Evolutionary conservation across 2,888 invertebrate species (phyloP), one percentile per base, ranked within the genome.

Genomic region (Ashinkailepas kermadecensis): DNA sequence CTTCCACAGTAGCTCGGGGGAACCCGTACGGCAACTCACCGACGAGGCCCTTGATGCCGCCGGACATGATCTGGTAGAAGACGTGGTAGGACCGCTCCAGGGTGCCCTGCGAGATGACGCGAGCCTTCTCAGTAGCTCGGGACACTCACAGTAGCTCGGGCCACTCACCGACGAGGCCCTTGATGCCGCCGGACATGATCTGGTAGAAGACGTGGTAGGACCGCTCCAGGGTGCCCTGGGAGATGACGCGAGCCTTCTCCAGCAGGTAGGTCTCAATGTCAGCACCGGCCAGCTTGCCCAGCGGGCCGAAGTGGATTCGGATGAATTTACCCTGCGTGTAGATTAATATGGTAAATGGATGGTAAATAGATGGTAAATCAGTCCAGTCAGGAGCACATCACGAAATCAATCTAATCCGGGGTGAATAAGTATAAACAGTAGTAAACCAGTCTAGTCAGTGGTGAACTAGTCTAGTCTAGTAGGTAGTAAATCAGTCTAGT

Each of bases 191-290:
- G 56, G 86, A 86, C 86, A 87, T 87, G 25, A 90, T 85, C 86
- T 89, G 89, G 86, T 90, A 90, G 87, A 90, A 90, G 84, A 90
- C 89, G 85, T 90, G 90, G 86, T 89, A 90, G 85, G 89, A 89
- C 81, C 89, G 86, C 85, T 90, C 89, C 81, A 97, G 91, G 84
- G 95, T 88, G 88, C 98, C 98, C 90, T 99, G 99, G 88, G 97
- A 98, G 91, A 99, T 99, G 91, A 99, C 99, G 94, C 99, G 97
- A 89, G 99, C 99, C 91, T 99, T 99, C 91, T 99, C 99, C 88
- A 99, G 92, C 90, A 99, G 92, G 90, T 99, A 99, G 87, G 98
- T 97, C 90, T 99, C 99, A 90, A 99, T 99, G 91, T 99, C 99
- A 91, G 99, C 98, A 92, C 99, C 99, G 89, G 99, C 99, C 91